Evolutionary conservation across 2,113 vertebrate species (phyloP), one percentile per base, ranked within the genome.

Genomic region (Microcebus tavaratra): DNA sequence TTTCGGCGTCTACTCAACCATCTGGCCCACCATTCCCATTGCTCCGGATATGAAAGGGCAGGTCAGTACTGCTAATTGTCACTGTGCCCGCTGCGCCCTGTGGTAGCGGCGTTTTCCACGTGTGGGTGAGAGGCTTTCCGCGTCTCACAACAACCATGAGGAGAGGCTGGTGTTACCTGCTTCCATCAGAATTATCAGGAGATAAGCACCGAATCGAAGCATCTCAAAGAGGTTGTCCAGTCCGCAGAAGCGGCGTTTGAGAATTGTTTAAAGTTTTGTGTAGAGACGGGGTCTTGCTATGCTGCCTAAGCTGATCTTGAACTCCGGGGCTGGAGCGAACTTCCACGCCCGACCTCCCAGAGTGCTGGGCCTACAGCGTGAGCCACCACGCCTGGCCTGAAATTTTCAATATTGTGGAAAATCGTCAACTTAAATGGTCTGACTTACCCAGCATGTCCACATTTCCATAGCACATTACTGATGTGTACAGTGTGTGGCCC

Each of bases 1-100:
- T 98, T 99, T 99, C 1, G 99, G 98, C 0, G 98, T 99, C 96
- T 99, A 99, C 98, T 99, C 99, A 0, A 98, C 98, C 98, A 99
- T 99, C 98, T 99, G 99, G 99, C 99, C 99, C 80, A 97, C 98
- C 42, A 98, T 99, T 87, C 99, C 99, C 95, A 99, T 99, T 11
- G 99, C 99, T 15, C 99, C 99, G 0, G 99, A 99, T 98, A 99
- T 99, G 99, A 98, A 99, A 97, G 99, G 99, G 81, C 99, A 99
- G 99, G 99, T 99, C 98, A 99, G 99, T 99, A 82, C 13, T 0
- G 13, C 10, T 0, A 0, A 57, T 17, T 0, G 2, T 27, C 20
- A 67, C 14, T 57, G n/a, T 36, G 23, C 17, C 63, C 59, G 27
- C 83, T 25, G 2, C 57, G 42, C 68, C 79, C 57, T 27, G 14